Conservation (phyloP, 2,888 invertebrate genomes). For the Catonia carolina region DNA sequence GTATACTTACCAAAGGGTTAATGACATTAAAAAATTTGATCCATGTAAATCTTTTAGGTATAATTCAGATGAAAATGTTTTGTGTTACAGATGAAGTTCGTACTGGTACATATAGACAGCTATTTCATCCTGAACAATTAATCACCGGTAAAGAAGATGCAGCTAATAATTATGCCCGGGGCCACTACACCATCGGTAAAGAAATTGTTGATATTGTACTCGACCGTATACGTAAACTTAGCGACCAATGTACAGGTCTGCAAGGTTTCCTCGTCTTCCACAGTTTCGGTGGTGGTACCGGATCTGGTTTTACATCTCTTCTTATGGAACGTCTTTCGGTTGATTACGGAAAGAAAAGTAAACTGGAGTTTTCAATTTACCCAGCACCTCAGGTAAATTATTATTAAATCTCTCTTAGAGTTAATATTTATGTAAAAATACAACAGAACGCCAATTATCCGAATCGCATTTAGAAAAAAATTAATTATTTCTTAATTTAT, state of each 20-base stretch:
- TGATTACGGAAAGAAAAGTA: constrained; percentile 94
- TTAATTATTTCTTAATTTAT: too few relatives aligned
- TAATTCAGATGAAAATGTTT: too few relatives aligned
- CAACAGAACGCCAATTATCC: too few relatives aligned
- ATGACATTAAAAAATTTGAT: too few relatives aligned
- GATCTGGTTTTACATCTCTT: constrained; percentile 91
- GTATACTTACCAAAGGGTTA: too few relatives aligned
- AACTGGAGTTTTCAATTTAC: constrained; percentile 93
- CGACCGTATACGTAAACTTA: constrained; percentile 78
- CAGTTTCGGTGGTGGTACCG: constrained; percentile 90
- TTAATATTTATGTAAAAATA: neutral
- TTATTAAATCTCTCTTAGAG: too few relatives aligned
- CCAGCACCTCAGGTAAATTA: constrained; percentile 67
- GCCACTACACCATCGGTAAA: constrained; percentile 95
- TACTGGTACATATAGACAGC: constrained; percentile 88
- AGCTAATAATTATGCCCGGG: constrained; percentile 95
- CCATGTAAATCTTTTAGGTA: too few relatives aligned
- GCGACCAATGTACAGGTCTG: constrained; percentile 82
- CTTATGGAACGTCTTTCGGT: constrained; percentile 94
- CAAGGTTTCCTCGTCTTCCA: constrained; percentile 95
- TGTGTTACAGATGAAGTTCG: constrained; percentile 67
- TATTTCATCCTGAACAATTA: constrained; percentile 96
- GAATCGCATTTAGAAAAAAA: too few relatives aligned
- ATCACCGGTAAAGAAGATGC: constrained; percentile 97
- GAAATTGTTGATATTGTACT: constrained; percentile 87